Conservation (phyloP, 2,113 vertebrate genomes). For the Rhegmatorhina hoffmannsi region DNA sequence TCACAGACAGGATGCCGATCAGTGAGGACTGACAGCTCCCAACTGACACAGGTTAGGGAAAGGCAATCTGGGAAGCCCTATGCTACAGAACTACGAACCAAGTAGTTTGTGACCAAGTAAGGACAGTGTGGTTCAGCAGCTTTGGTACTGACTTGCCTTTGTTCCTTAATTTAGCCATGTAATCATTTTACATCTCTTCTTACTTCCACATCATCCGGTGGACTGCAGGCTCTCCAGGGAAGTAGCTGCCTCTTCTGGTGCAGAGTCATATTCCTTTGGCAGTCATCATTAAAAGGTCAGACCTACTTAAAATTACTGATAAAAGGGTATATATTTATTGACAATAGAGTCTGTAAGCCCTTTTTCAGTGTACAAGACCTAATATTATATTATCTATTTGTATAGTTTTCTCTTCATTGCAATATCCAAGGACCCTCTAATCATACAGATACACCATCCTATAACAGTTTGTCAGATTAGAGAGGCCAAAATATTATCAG, state of each 20-base stretch:
- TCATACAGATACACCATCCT: not conserved
- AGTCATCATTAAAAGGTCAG: not conserved
- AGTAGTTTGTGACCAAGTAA: not conserved
- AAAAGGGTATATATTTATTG: not conserved
- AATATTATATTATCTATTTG: not conserved
- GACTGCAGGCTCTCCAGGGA: not conserved
- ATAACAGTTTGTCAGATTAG: not conserved
- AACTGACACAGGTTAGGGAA: not conserved
- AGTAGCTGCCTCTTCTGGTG: not conserved
- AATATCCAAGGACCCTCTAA: not conserved
- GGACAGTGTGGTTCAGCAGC: not conserved
- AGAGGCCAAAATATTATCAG: not conserved
- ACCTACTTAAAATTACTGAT: not conserved
- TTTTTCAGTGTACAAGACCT: not conserved
- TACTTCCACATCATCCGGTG: not conserved
- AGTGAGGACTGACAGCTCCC: not conserved
- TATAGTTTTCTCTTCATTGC: not conserved
- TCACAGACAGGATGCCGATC: not conserved
- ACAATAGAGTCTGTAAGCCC: not conserved
- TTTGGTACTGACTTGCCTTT: not conserved
- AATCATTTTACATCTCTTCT: accelerated
- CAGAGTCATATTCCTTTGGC: not conserved
- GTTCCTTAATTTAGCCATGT: not conserved
- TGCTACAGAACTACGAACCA: accelerated
- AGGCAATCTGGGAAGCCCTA: not conserved